phyloP scores from a whole-genome alignment of 2,797 vertebrate genomes.

The Hephaestus fuliginosus region DNA sequence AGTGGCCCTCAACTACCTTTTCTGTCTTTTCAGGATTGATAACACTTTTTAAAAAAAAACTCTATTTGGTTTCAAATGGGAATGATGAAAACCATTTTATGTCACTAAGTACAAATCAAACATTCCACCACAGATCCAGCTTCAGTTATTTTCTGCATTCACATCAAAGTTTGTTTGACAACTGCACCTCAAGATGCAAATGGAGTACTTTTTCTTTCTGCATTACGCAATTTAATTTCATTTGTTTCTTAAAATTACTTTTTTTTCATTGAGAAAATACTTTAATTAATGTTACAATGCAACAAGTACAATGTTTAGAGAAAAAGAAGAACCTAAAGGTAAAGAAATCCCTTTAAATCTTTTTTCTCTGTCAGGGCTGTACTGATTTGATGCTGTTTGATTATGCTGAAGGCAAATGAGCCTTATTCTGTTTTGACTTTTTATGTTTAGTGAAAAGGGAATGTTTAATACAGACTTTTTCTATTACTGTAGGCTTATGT shows the following conservation, averaged over 20 bases:
- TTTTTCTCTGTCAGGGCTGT: conserved; percentile 3
- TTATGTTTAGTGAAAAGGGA: conserved; percentile 60
- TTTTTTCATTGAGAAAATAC: conserved; percentile 4
- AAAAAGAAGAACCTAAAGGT: conserved; percentile 11
- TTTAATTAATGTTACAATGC: conserved; percentile 27
- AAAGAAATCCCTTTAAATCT: conserved; percentile 42
- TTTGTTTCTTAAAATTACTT: neutral
- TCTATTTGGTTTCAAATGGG: conserved; percentile 6
- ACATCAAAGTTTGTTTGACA: neutral
- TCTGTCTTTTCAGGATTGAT: conserved; percentile 11
- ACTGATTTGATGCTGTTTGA: conserved; percentile 29
- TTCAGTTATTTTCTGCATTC: conserved; percentile 12
- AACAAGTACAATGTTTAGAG: conserved; percentile 22
- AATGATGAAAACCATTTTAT: neutral
- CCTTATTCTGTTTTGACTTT: conserved; percentile 55
- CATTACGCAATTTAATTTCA: neutral
- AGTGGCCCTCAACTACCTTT: neutral
- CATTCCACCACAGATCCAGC: conserved; percentile 49
- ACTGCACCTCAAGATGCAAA: neutral
- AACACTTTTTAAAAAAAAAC: conserved; percentile 23
- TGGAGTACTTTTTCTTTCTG: neutral
- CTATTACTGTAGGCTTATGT: conserved; percentile 21
- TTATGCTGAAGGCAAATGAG: conserved; percentile 48
- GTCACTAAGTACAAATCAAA: conserved; percentile 15
- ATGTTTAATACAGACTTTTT: conserved; percentile 51